A percentile compares a stretch with the other conserved stretches of the same genome.
These are phyloP conservation scores for Ostrea edulis DNA, from an alignment of 1,140 invertebrate genomes.

Conservation along the genomic window DNA sequence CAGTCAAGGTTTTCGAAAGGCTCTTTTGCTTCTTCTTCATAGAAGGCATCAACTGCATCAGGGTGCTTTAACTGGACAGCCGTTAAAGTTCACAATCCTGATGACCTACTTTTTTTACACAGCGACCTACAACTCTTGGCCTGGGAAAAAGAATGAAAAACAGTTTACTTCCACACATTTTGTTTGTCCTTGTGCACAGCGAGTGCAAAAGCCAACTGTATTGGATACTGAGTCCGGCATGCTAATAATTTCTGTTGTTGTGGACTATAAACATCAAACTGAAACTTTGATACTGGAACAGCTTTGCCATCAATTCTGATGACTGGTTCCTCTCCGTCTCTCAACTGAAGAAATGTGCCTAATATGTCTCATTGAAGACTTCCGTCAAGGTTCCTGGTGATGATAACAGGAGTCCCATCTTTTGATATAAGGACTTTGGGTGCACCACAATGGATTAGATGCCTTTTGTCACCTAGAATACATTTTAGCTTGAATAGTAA, in stretches of 20 bases:
- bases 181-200: constrained; percentile 51
- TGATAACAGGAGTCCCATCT: constrained; percentile 51
- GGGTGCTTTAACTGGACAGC: too few species aligned
- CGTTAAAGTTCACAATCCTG: too few species aligned
- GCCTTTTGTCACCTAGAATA: background rate
- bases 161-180: too few species aligned
- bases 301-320: constrained; percentile 41
- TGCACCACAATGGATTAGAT: background rate
- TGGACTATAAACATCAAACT: constrained; percentile 49
- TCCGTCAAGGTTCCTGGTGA: constrained; percentile 44
- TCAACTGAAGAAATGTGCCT: constrained; percentile 39
- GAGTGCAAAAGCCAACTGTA: constrained; percentile 48
- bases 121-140: constrained; percentile 24
- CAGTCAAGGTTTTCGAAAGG: too few species aligned
- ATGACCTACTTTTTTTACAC: too few species aligned
- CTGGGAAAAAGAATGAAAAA: too few species aligned
- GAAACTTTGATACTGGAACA: background rate
- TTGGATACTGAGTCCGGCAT: constrained; percentile 42
- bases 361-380: constrained; percentile 48
- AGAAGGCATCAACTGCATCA: too few species aligned
- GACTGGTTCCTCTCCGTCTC: background rate
- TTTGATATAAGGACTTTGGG: constrained; percentile 51
- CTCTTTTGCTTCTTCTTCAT: too few species aligned
- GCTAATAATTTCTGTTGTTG: constrained; percentile 42
- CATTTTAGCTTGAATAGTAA: background rate